These are phyloP conservation scores for Agrilus biguttatus DNA, from an alignment of 2,888 invertebrate species.

Conservation along the genomic window DNA sequence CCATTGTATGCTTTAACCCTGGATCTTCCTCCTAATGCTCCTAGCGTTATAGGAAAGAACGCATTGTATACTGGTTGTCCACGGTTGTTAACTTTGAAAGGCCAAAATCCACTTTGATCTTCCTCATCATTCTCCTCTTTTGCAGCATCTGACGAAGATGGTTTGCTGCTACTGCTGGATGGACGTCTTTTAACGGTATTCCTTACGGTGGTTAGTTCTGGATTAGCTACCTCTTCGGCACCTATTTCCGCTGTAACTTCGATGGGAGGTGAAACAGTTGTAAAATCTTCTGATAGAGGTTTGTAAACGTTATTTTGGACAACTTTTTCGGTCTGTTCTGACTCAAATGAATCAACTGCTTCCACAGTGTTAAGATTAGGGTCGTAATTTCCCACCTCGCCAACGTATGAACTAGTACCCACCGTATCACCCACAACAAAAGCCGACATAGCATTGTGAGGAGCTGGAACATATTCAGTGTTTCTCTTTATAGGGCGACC, in stretches of 20 bases:
- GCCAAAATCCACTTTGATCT: conserved; percentile 24
- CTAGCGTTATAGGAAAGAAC: conserved; percentile 54
- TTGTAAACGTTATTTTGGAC: conserved; percentile 2
- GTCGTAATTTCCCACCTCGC: conserved; percentile 9
- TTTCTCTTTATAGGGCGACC: conserved; percentile 15
- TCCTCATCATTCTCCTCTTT: conserved; percentile 38
- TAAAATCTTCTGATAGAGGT: background rate
- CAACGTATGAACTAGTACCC: conserved; percentile 26
- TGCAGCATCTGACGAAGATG: conserved; percentile 10
- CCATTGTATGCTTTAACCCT: conserved; percentile 15
- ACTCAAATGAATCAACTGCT: conserved; percentile 8
- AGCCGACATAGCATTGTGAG: conserved; percentile 27
- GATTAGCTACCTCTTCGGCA: conserved; percentile 14
- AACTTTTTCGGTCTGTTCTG: conserved; percentile 5
- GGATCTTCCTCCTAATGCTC: conserved; percentile 22
- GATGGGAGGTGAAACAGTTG: background rate
- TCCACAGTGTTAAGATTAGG: conserved; percentile 6
- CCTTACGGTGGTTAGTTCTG: conserved; percentile 9
- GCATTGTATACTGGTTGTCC: conserved; percentile 36
- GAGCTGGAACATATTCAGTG: conserved; percentile 13
- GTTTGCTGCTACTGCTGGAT: conserved; percentile 2
- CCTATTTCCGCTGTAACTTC: conserved; percentile 5
- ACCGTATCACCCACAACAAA: conserved; percentile 26
- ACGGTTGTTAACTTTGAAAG: conserved; percentile 21
- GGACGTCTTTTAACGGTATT: conserved; percentile 12